These are phyloP conservation scores for Heteronetta atricapilla DNA, from an alignment of 2,113 vertebrate genomes.

Conservation along the genomic window DNA sequence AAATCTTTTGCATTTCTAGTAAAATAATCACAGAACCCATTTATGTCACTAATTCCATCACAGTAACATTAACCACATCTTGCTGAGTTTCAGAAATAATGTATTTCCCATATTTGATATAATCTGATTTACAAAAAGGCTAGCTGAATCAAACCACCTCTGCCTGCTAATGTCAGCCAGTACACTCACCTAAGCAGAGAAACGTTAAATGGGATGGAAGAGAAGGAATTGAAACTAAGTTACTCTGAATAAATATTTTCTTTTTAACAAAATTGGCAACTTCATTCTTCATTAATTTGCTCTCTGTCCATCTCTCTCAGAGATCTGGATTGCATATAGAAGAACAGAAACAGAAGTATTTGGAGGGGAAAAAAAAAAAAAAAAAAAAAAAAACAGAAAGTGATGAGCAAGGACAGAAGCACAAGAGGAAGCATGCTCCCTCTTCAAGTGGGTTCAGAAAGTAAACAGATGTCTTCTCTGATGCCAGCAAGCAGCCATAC, in stretches of 20 bases:
- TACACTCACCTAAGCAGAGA: not conserved
- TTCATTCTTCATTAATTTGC: not conserved
- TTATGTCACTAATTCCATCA: not conserved
- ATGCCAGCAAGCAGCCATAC: not conserved
- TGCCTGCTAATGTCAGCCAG: not conserved
- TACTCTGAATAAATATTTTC: not conserved
- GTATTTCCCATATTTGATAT: not conserved
- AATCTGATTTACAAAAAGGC: not conserved
- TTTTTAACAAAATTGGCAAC: not conserved
- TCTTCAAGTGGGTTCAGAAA: not conserved
- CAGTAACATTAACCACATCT: not conserved
- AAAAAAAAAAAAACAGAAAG: too few relatives aligned
- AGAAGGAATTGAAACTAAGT: not conserved
- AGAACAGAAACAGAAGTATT: not conserved
- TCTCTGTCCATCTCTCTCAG: not conserved
- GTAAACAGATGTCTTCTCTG: not conserved
- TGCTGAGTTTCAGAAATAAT: not conserved
- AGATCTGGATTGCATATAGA: accelerated
- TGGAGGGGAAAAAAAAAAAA: not conserved
- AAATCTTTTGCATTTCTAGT: not conserved
- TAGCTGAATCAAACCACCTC: not conserved
- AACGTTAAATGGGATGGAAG: not conserved
- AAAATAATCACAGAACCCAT: not conserved
- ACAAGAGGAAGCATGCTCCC: not conserved
- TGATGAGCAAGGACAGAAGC: not conserved